Evolutionary conservation across 2,888 invertebrate species (phyloP).

Genomic region (Zygogramma bicolorata): DNA sequence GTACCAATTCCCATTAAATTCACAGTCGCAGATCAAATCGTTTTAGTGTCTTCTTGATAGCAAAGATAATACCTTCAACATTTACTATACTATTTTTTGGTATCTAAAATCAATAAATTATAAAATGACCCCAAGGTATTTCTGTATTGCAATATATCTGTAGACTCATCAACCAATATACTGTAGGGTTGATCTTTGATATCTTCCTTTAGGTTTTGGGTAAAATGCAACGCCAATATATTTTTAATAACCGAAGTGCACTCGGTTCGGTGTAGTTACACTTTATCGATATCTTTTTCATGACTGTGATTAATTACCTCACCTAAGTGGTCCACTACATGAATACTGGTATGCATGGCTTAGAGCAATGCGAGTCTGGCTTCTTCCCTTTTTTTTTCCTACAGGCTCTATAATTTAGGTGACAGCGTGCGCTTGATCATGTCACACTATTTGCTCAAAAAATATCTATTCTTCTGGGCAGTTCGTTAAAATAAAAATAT

Average conservation of each 20-base stretch:
- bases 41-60: constrained; percentile 29
- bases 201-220: constrained; percentile 34
- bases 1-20: constrained; percentile 59
- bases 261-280: constrained; percentile 43
- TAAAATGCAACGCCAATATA: constrained; percentile 42
- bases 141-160: constrained; percentile 42
- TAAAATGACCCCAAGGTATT: constrained; percentile 44
- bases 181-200: constrained; percentile 36
- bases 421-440: too few species aligned
- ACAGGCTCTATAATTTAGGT: not conserved
- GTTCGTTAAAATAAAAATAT: too few species aligned
- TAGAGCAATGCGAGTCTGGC: not conserved
- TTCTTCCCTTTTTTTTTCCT: not conserved
- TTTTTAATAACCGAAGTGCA: constrained; percentile 42
- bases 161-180: constrained; percentile 46
- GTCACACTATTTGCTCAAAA: too few species aligned
- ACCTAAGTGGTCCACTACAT: not conserved
- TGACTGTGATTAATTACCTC: not conserved
- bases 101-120: constrained; percentile 40
- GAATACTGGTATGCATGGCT: not conserved
- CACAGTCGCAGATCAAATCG: constrained; percentile 45
- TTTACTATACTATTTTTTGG: constrained; percentile 45
- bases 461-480: too few species aligned
- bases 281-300: constrained; percentile 1
- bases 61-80: constrained; percentile 43